Conservation (phyloP, 2,888 invertebrate genomes). For the Agrochola litura region DNA sequence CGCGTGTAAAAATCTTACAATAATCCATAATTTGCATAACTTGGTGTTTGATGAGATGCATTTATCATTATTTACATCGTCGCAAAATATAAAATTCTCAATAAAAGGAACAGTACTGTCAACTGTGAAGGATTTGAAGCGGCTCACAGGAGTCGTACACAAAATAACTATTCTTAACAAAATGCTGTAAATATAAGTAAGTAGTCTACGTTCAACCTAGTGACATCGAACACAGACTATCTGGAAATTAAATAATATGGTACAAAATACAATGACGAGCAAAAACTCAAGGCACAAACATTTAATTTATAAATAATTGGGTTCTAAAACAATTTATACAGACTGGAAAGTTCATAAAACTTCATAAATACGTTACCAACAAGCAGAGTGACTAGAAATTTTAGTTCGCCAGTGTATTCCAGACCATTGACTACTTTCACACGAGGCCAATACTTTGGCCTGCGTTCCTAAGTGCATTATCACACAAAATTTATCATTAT, state of each 20-base stretch:
- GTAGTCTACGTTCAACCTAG: constrained; percentile 68
- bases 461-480: constrained; percentile 76
- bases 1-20: constrained; percentile 61
- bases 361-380: constrained; percentile 57
- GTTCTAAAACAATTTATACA: constrained; percentile 67
- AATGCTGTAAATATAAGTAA: constrained; percentile 72
- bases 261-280: constrained; percentile 66
- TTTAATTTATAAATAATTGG: constrained; percentile 61
- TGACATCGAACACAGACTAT: constrained; percentile 67
- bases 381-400: constrained; percentile 63
- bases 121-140: constrained; percentile 68
- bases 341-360: constrained; percentile 58
- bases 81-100: constrained; percentile 75
- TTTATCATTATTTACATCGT: constrained; percentile 77
- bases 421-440: constrained; percentile 62
- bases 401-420: constrained; percentile 66
- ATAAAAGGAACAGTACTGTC: constrained; percentile 68
- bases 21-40: constrained; percentile 59
- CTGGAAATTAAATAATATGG: constrained; percentile 66
- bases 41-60: constrained; percentile 62
- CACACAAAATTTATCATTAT: constrained; percentile 76
- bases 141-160: constrained; percentile 73
- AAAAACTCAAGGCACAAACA: constrained; percentile 62
- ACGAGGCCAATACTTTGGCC: constrained; percentile 41
- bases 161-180: constrained; percentile 75